Percentiles rank a stretch among this genome's conserved stretches.
phyloP scores from a whole-genome alignment of 1,140 invertebrate species.

The Caenorhabditis briggsae region DNA sequence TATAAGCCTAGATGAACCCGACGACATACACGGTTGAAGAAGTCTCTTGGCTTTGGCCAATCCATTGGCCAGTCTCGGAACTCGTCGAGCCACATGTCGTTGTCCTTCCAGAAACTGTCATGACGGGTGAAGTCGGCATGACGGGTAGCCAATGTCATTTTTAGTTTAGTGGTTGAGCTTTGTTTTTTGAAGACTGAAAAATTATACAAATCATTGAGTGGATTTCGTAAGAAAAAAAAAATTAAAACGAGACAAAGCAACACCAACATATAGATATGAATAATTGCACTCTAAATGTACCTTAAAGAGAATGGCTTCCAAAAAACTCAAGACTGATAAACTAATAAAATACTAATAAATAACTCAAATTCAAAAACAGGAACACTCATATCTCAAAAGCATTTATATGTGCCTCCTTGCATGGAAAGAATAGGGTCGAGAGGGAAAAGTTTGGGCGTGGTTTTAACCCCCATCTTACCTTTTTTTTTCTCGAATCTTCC shows the following conservation, averaged over 20 bases:
- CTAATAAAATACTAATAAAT: not conserved
- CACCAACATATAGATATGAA: not conserved
- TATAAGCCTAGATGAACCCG: slow-evolving; percentile 35
- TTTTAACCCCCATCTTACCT: slow-evolving; percentile 23
- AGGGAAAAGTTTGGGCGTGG: slow-evolving; percentile 30
- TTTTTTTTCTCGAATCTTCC: slow-evolving; percentile 46
- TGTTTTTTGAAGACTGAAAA: not conserved
- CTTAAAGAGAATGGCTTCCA: not conserved
- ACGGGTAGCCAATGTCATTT: slow-evolving; percentile 17
- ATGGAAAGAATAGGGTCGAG: not conserved
- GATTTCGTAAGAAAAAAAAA: not conserved
- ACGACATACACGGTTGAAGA: slow-evolving; percentile 73
- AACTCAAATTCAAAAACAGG: not conserved
- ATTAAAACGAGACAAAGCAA: not conserved
- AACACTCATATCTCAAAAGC: not conserved
- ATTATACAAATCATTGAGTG: too few species aligned
- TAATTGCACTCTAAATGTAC: not conserved
- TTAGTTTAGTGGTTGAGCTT: not conserved
- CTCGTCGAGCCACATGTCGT: slow-evolving; percentile 68
- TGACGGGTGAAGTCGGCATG: slow-evolving; percentile 36
- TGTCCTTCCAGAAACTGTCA: slow-evolving; percentile 65
- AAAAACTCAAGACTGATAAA: not conserved
- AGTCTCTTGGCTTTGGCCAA: slow-evolving; percentile 74
- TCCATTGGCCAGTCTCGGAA: slow-evolving; percentile 75
- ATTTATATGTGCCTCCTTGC: slow-evolving; percentile 28